phyloP scores from a whole-genome alignment of 2,113 vertebrate species.

The Proterorhinus semilunaris region DNA sequence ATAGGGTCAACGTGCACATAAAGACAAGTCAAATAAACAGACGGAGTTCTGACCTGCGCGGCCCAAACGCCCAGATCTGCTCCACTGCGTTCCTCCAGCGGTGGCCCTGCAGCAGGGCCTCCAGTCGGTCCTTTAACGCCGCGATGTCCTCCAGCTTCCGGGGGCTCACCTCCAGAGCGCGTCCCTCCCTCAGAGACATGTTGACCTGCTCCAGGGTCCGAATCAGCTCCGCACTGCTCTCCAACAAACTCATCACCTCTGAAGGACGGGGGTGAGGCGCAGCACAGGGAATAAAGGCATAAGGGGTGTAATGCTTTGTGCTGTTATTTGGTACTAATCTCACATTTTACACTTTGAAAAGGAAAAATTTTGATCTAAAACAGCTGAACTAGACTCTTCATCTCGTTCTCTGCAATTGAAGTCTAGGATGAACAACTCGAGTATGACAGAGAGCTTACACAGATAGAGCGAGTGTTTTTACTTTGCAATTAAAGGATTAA shows the following conservation, averaged over 20 bases:
- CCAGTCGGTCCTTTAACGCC: slow-evolving; percentile 82
- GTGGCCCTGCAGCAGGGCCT: slow-evolving; percentile 82
- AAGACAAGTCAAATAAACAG: not conserved
- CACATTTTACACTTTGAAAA: too few species aligned
- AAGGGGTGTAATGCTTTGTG: too few species aligned
- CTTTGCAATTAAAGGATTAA: too few species aligned
- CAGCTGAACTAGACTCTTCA: too few species aligned
- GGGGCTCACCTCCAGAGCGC: slow-evolving; percentile 71
- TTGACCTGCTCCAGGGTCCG: slow-evolving; percentile 87
- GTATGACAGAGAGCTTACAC: too few species aligned
- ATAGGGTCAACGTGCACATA: too few species aligned
- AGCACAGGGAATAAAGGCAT: not conserved
- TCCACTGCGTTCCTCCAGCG: slow-evolving; percentile 90
- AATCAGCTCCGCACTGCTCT: slow-evolving; percentile 85
- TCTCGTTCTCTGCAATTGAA: too few species aligned
- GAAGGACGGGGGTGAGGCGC: not conserved
- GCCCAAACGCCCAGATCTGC: slow-evolving; percentile 93
- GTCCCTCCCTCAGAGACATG: slow-evolving; percentile 83
- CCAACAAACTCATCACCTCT: slow-evolving; percentile 84
- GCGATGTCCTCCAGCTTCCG: slow-evolving; percentile 80
- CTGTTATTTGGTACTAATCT: too few species aligned
- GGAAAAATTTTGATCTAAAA: too few species aligned
- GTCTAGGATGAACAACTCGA: too few species aligned
- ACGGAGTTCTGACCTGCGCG: slow-evolving; percentile 77
- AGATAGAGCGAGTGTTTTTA: too few species aligned